These are phyloP conservation scores for Trachymyrmex septentrionalis DNA, from an alignment of 1,140 invertebrate species.

Conservation along the genomic window DNA sequence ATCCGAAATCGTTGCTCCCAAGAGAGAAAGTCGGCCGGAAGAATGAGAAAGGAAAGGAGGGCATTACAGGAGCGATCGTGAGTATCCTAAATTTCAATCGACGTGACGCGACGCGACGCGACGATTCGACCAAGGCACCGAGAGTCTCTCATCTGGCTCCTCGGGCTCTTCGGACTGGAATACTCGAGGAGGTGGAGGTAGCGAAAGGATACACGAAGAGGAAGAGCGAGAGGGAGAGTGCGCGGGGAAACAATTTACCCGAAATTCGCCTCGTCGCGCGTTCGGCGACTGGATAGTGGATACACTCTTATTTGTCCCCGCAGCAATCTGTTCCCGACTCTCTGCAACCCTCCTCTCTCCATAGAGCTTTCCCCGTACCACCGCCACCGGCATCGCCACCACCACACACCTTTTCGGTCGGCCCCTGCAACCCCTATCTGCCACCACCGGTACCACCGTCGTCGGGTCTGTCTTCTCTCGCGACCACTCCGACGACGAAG, in stretches of 20 bases:
- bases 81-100: conserved; percentile 76
- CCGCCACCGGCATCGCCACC: neutral
- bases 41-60: neutral
- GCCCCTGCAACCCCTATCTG: conserved; percentile 71
- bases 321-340: conserved; percentile 83
- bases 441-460: conserved; percentile 32
- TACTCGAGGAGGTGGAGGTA: conserved; percentile 48
- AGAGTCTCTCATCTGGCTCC: conserved; percentile 72
- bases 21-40: neutral
- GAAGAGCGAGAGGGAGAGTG: neutral
- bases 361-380: conserved; percentile 65
- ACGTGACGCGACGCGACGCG: conserved; percentile 65
- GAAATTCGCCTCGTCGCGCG: conserved; percentile 83
- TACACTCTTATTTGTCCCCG: conserved; percentile 84
- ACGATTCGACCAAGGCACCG: conserved; percentile 70
- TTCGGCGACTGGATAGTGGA: conserved; percentile 79
- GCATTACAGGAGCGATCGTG: neutral
- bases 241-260: conserved; percentile 83
- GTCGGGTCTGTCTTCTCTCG: conserved; percentile 43
- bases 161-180: conserved; percentile 50
- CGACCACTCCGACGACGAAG: neutral
- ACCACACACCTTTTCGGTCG: conserved; percentile 68
- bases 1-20: conserved; percentile 47
- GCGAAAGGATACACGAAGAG: conserved; percentile 33
- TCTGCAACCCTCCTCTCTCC: conserved; percentile 74